phyloP scores from a whole-genome alignment of 1,140 invertebrate species.

The Drosophila trapezifrons region DNA sequence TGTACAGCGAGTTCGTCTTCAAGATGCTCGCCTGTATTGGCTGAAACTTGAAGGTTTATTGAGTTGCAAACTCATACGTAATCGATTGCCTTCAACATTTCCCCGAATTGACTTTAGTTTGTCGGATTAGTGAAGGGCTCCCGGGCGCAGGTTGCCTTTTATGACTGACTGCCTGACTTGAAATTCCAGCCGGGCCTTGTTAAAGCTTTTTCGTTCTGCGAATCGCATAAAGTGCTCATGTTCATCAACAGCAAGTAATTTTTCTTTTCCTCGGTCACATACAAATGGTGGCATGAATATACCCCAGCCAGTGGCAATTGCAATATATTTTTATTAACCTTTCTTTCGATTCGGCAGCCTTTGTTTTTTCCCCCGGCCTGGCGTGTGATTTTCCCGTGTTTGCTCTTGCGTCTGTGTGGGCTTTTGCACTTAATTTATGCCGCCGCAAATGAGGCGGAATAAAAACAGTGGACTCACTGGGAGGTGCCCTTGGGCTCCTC shows the following conservation, averaged over 20 bases:
- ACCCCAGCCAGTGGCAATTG: constrained; percentile 16
- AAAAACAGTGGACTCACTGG: constrained; percentile 55
- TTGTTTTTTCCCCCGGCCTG: constrained; percentile 15
- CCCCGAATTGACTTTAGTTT: constrained; percentile 46
- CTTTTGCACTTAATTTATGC: constrained; percentile 78
- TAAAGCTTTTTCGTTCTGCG: constrained; percentile 51
- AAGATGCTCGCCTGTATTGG: constrained; percentile 2
- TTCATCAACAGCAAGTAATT: constrained; percentile 55
- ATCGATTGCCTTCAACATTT: constrained; percentile 42
- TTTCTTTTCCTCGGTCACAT: constrained; percentile 24
- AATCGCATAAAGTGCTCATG: constrained; percentile 50
- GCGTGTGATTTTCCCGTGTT: constrained; percentile 50
- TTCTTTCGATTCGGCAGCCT: constrained; percentile 41
- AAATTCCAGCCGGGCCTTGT: constrained; percentile 13
- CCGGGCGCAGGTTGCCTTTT: constrained; percentile 16
- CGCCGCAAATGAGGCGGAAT: constrained; percentile 73
- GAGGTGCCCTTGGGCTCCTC: neutral
- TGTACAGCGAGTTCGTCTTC: neutral
- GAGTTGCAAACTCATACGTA: constrained; percentile 37
- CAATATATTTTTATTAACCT: constrained; percentile 61
- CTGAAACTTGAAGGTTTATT: constrained; percentile 12
- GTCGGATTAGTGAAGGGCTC: constrained; percentile 27
- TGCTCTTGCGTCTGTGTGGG: constrained; percentile 49
- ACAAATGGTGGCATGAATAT: constrained; percentile 21
- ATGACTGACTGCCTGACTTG: constrained; percentile 6